Evolutionary conservation across 2,797 vertebrate species (phyloP).

Genomic region (Acrossocheilus wenchowensis): DNA sequence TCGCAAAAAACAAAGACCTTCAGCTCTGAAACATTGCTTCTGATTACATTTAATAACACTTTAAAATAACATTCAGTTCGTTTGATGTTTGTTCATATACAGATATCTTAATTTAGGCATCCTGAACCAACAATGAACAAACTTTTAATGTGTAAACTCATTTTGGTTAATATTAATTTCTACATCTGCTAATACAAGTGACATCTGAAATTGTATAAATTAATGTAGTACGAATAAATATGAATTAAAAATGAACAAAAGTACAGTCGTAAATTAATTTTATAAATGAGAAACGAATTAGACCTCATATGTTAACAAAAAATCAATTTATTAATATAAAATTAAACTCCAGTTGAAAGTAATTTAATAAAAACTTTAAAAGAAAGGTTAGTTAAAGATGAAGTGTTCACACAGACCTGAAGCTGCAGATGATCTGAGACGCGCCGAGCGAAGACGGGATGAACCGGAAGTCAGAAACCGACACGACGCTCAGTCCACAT

Average conservation of each 20-base stretch:
- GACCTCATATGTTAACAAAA: neutral
- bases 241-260: neutral
- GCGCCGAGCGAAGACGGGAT: neutral
- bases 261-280: fast-evolving
- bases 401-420: neutral
- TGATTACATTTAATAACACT: neutral
- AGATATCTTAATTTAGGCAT: neutral
- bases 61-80: neutral
- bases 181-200: neutral
- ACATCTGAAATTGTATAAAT: neutral
- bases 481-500: neutral
- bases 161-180: neutral
- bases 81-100: neutral
- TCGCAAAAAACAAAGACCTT: neutral
- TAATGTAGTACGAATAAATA: neutral
- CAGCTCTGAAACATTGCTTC: neutral
- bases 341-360: neutral
- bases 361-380: neutral
- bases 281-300: neutral
- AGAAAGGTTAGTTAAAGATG: neutral
- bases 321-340: neutral
- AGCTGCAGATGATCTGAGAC: neutral
- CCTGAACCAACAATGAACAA: too few relatives aligned
- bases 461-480: constrained; percentile 1
- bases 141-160: too few relatives aligned